Base-by-base conservation (phyloP, 2,113 vertebrate genomes). In the Axis porcinus region DNA sequence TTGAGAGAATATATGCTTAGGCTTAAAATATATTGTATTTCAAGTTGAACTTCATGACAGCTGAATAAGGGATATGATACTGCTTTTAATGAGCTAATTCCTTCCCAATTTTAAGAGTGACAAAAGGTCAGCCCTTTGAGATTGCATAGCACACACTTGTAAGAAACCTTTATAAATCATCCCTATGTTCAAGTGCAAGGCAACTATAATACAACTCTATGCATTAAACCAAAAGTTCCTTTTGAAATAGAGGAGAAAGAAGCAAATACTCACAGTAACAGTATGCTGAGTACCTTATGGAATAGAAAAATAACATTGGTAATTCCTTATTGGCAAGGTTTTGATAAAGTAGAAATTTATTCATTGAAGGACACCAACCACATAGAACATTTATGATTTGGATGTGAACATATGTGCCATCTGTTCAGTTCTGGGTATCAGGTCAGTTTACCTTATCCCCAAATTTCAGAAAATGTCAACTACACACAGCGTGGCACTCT, bases 11-110 rank as follows among this genome's bases (percentile, higher is more conserved):
- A 86, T 10, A 82, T 47, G 43, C 10, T 57, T 94, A 62, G 43
- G 23, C 11, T 97, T 96, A 87, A 96, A 97, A 90, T 94, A 86
- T 57, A 67, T 90, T 97, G 54, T 57, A 96, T 96, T 97, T 89
- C 87, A 96, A 88, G 28, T 85, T 97, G 76, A 97, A 95, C 79
- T 96, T 96, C 3, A 82, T 94, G 85, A 95, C 58, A 97, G 93
- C 86, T 90, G 90, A 97, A 86, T 96, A 95, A 91, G 50, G 62
- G 50, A 58, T 94, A 95, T 92, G 28, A 64, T 92, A 97, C 79
- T 97, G 81, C 84, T 95, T 97, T 98, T 97, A 96, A 95, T 96
- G 89, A 97, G 81, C 83, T 84, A 92, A 96, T 96, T 96, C 81
- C 85, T 93, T 91, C 81, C 45, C 84, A 94, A 94, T 97, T 96